Evolutionary conservation across 64 coral and sea anemone species (phyloP).

Genomic region (Hydrozoanthus tunicans): DNA sequence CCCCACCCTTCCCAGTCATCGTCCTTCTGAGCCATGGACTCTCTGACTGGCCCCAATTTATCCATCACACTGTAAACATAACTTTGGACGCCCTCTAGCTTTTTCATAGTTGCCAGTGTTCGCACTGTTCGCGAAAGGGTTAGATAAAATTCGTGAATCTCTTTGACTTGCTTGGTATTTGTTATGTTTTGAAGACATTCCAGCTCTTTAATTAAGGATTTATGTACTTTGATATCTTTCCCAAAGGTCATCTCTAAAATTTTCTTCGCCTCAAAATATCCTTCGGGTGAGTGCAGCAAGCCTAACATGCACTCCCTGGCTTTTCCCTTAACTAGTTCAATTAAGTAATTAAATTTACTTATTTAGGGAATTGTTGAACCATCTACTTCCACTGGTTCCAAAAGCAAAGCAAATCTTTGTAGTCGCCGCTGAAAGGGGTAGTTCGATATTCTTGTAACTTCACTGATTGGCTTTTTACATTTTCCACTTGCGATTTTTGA

Average conservation of each 20-base stretch:
- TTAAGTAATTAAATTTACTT: slow-evolving; percentile 71
- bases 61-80: slow-evolving; percentile 64
- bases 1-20: slow-evolving; percentile 48
- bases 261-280: slow-evolving; percentile 67
- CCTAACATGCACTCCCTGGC: slow-evolving; percentile 50
- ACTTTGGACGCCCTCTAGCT: slow-evolving; percentile 32
- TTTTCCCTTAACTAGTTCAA: slow-evolving; percentile 48
- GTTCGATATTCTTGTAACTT: slow-evolving; percentile 82
- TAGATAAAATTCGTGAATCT: slow-evolving; percentile 40
- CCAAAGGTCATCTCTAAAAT: slow-evolving; percentile 55
- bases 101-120: slow-evolving; percentile 63
- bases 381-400: slow-evolving; percentile 85
- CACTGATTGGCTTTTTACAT: slow-evolving; percentile 42
- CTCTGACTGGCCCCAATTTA: slow-evolving; percentile 60
- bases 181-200: slow-evolving; percentile 12
- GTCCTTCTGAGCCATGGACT: slow-evolving; percentile 42
- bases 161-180: slow-evolving; percentile 11
- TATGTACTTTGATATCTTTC: slow-evolving; percentile 69
- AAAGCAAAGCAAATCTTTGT: slow-evolving; percentile 68
- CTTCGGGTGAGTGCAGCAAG: slow-evolving; percentile 40
- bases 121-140: slow-evolving; percentile 46
- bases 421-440: slow-evolving; percentile 66
- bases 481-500: background rate
- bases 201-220: slow-evolving; percentile 51
- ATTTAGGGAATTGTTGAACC: slow-evolving; percentile 69